Base-by-base conservation (phyloP, 2,113 vertebrate species). In the Dromiciops gliroides region DNA sequence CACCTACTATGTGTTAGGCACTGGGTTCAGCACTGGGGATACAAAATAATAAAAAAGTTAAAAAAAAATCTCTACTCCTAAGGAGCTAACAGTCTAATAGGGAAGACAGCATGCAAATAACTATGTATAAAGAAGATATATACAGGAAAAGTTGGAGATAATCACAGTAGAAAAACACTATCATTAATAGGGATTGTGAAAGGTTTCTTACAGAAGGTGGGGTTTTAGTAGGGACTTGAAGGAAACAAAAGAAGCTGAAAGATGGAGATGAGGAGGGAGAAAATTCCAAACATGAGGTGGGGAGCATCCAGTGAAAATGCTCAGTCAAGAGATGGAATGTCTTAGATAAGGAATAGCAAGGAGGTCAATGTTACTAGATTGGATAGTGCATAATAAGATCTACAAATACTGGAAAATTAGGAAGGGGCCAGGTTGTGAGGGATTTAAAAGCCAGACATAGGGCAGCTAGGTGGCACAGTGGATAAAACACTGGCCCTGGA, bases 51-150 rank as follows among this genome's bases (percentile, higher is more conserved):
- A 19, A 75, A 75, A n/a, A 75, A 1, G 37, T 75, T n/a, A n/a
- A n/a, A n/a, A 75, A n/a, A 75, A 3, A 75, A n/a, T 75, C 6
- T 14, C 12, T 5, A n/a, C 16, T 75, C 37, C 14, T 4, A 75
- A n/a, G 37, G 1, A 75, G 5, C 16, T 75, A 75, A 75, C 31
- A n/a, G 5, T 75, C 37, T n/a, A 75, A 75, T n/a, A 16, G 56
- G 56, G 31, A 67, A 67, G 31, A 37, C 31, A 67, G 37, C 56
- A 67, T 67, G 31, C 56, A 95, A 94, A 97, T 91, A 96, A 95
- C 96, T 97, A 97, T 96, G 92, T 96, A 97, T 96, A 96, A 96
- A 96, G 94, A 97, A 75, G 37, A n/a, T 8, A 83, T 44, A 44
- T n/a, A 67, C 37, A 44, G 37, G 14, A 23, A 22, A 83, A 44